A percentile compares a stretch with the other conserved stretches of the same genome.
These are phyloP conservation scores for Oxygymnocypris stewartii DNA, from an alignment of 2,113 vertebrate species.

Conservation along the genomic window DNA sequence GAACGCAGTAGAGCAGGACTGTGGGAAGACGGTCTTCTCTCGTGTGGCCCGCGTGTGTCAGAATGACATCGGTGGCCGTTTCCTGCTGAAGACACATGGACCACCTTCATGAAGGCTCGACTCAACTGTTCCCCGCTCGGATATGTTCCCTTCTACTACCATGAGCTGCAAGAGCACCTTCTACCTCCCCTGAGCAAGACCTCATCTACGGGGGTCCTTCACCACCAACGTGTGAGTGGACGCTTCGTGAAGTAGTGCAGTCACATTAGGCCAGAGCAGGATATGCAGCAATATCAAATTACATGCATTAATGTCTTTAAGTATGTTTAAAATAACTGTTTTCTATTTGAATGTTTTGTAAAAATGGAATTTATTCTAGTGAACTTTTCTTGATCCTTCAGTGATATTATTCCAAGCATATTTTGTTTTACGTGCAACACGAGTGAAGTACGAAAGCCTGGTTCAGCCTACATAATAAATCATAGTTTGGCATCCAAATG, in stretches of 20 bases:
- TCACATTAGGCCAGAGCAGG: background rate
- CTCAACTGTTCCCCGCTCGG: constrained; percentile 96
- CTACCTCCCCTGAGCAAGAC: constrained; percentile 87
- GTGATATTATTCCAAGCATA: too few species aligned
- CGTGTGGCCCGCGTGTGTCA: constrained; percentile 92
- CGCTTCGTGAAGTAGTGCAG: background rate
- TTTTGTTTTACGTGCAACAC: too few species aligned
- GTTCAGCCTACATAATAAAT: too few species aligned
- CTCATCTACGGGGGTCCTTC: constrained; percentile 94
- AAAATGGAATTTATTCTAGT: too few species aligned
- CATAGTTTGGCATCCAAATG: too few species aligned
- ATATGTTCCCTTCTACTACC: constrained; percentile 93
- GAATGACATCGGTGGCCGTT: constrained; percentile 93
- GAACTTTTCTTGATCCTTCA: too few species aligned
- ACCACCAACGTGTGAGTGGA: constrained; percentile 91
- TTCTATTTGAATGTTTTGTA: too few species aligned
- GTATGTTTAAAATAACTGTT: too few species aligned
- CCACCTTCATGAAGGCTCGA: constrained; percentile 96
- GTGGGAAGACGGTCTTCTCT: constrained; percentile 91
- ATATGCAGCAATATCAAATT: background rate
- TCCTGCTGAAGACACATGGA: constrained; percentile 95
- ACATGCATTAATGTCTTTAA: too few species aligned
- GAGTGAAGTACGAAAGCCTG: too few species aligned
- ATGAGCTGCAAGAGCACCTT: constrained; percentile 94
- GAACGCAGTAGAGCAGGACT: constrained; percentile 91